Evolutionary conservation across 2,113 vertebrate genomes (phyloP), one percentile per base, ranked within the genome.

Genomic region (Balaeniceps rex): DNA sequence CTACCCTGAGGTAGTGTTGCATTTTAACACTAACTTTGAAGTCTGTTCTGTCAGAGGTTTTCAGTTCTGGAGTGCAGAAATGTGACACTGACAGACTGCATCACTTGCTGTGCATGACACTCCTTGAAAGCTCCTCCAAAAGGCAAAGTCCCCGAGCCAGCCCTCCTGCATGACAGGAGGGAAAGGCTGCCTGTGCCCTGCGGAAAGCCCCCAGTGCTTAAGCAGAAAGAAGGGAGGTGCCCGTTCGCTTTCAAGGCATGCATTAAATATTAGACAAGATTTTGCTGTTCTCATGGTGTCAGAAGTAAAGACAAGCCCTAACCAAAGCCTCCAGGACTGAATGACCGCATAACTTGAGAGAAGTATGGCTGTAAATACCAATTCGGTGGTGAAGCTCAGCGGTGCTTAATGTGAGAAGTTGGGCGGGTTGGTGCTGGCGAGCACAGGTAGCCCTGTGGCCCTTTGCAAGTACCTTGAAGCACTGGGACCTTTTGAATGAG

Each of bases 61-160:
- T 82, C 11, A 3, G 23, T 47, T 75, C 21, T 5, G 29, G 33
- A 65, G 47, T 1, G 0, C 54, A 54, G 70, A 26, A 29, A 2
- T 13, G 29, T 16, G 42, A 15, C 47, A 60, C 77, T 63, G 83
- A 46, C n/a, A 52, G 64, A 22, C 42, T 23, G 26, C 36, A 23
- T 66, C 42, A 0, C 46, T 72, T 1, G 1, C 61, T 74, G 15
- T n/a, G 26, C 0, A 0, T 63, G 71, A 49, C 23, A 4, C 19
- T 60, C n/a, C 47, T 38, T 72, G 75, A 54, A 44, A 90, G 66
- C 13, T 14, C 61, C 46, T 64, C 72, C 13, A 7, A 44, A 81
- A 69, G 38, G 19, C 23, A 1, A 16, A 1, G 1, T 74, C 38
- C 38, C 31, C 0, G 0, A 71, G 74, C 2, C 8, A 76, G 12